Conservation (phyloP, 2,113 vertebrate species). For the Trematomus loennbergii region DNA sequence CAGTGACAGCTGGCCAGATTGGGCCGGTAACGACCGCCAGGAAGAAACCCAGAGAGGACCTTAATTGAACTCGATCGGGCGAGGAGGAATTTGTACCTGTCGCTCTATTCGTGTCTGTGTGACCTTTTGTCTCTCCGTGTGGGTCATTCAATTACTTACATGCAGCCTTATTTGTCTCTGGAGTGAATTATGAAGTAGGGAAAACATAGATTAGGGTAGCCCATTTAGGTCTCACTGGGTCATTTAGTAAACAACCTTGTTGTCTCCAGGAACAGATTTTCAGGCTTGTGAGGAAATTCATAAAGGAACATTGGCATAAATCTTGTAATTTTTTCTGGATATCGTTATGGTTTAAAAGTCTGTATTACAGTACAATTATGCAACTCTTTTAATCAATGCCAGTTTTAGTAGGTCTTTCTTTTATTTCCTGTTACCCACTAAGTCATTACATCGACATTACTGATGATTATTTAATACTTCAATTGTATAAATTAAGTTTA, state of each 20-base stretch:
- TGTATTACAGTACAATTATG: too few species aligned
- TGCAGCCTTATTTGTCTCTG: neutral
- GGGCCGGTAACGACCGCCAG: constrained; percentile 17
- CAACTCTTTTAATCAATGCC: too few species aligned
- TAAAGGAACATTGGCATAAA: constrained; percentile 3
- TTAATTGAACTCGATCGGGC: constrained; percentile 37
- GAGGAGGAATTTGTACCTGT: constrained; percentile 10
- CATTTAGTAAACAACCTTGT: constrained; percentile 32
- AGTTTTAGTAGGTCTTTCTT: too few species aligned
- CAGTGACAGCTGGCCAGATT: constrained; percentile 29
- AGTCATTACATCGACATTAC: too few species aligned
- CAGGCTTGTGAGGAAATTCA: neutral
- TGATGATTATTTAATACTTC: too few species aligned
- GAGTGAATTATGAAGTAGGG: constrained; percentile 10
- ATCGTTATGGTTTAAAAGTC: neutral
- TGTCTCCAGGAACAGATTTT: constrained; percentile 13
- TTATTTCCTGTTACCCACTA: too few species aligned
- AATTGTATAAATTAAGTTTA: too few species aligned
- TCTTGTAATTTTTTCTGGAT: constrained; percentile 4
- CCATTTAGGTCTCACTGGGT: neutral
- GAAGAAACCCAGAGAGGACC: constrained; percentile 6
- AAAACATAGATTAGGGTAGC: constrained; percentile 14
- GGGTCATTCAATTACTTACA: constrained; percentile 25
- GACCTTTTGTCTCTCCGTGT: constrained; percentile 3
- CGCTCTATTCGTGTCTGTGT: neutral